phyloP scores from a whole-genome alignment of 2,797 vertebrate genomes.

The Gobio occitaniae region DNA sequence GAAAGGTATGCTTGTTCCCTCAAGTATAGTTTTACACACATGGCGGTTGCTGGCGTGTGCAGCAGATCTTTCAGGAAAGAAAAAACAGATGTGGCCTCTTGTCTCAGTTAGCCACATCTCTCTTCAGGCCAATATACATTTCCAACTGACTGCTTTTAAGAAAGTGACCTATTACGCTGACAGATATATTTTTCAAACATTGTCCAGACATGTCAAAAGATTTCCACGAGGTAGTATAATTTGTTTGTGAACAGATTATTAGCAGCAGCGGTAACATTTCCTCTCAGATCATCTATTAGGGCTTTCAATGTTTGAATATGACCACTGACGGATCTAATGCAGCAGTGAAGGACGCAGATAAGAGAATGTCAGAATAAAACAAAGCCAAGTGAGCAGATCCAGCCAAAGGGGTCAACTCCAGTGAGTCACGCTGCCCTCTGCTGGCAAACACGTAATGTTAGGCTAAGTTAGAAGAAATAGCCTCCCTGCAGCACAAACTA shows the following conservation, averaged over 20 bases:
- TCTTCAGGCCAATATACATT: slow-evolving; percentile 63
- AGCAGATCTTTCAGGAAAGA: slow-evolving; percentile 60
- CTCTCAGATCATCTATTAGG: slow-evolving; percentile 53
- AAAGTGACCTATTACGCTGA: slow-evolving; percentile 63
- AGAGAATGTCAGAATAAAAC: slow-evolving; percentile 34
- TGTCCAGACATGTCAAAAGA: slow-evolving; percentile 56
- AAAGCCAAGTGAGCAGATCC: slow-evolving; percentile 1
- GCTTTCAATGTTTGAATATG: slow-evolving; percentile 52
- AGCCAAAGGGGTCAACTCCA: not conserved
- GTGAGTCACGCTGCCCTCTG: slow-evolving; percentile 58
- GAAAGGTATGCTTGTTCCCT: slow-evolving; percentile 64
- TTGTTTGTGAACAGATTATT: slow-evolving; percentile 55
- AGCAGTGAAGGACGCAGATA: slow-evolving; percentile 43
- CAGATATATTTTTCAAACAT: slow-evolving; percentile 63
- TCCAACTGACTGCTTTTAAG: slow-evolving; percentile 60
- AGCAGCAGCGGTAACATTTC: slow-evolving; percentile 47
- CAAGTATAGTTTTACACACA: slow-evolving; percentile 61
- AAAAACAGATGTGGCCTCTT: slow-evolving; percentile 67
- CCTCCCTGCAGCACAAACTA: not conserved
- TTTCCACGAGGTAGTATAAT: slow-evolving; percentile 41
- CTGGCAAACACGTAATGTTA: slow-evolving; percentile 41
- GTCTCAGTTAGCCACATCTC: slow-evolving; percentile 60
- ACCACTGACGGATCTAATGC: slow-evolving; percentile 48
- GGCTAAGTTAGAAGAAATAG: not conserved
- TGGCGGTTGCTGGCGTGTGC: slow-evolving; percentile 59